Conservation (phyloP, 2,888 invertebrate genomes). For the Smittia aterrima region DNA sequence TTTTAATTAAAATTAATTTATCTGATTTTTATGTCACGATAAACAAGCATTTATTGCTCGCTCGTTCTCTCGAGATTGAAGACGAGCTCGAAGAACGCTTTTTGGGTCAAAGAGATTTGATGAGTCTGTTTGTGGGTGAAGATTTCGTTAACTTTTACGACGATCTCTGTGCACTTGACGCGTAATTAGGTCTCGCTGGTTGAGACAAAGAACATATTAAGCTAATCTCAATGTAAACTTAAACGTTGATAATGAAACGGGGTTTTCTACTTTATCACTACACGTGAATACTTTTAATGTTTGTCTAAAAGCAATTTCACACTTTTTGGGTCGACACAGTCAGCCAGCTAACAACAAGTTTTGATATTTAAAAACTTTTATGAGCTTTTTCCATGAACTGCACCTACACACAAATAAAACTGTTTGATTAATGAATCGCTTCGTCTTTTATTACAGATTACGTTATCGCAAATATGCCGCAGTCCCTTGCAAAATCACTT, state of each 20-base stretch:
- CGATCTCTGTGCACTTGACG: neutral
- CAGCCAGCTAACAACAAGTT: too few species aligned
- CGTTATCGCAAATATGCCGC: slow-evolving; percentile 79
- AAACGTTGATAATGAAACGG: slow-evolving; percentile 24
- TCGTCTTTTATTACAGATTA: slow-evolving; percentile 61
- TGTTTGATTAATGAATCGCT: neutral
- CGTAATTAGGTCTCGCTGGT: slow-evolving; percentile 5
- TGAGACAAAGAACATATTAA: slow-evolving; percentile 1
- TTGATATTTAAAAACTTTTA: neutral
- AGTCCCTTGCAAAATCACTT: slow-evolving; percentile 68
- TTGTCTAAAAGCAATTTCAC: slow-evolving; percentile 1
- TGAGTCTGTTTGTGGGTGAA: neutral
- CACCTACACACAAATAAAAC: neutral
- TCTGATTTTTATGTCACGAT: slow-evolving; percentile 33
- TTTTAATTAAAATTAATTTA: slow-evolving; percentile 40
- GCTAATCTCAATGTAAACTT: slow-evolving; percentile 29
- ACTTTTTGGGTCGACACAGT: slow-evolving; percentile 12
- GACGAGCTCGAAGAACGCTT: neutral
- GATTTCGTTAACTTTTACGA: slow-evolving; percentile 7
- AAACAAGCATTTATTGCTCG: slow-evolving; percentile 18
- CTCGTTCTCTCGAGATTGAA: slow-evolving; percentile 9
- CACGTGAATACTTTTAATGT: neutral
- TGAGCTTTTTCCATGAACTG: neutral
- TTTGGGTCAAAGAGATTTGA: slow-evolving; percentile 23
- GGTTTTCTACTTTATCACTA: neutral